Evolutionary conservation across 2,113 vertebrate genomes (phyloP), one percentile per base, ranked within the genome.

Genomic region (Osmerus mordax): DNA sequence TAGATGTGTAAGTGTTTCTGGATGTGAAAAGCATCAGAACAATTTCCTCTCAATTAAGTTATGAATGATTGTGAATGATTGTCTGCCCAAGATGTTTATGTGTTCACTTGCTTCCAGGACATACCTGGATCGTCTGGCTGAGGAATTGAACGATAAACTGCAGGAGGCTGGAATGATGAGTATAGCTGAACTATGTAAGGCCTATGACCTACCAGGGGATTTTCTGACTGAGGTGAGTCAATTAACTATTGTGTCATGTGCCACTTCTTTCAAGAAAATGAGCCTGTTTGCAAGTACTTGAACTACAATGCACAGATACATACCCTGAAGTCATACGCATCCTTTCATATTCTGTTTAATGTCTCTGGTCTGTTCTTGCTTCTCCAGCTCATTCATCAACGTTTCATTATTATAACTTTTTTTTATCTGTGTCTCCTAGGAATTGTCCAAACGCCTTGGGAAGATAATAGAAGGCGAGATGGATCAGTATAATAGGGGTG

Each of bases 111-210:
- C 53, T 19, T 75, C 16, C 64, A 93, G 97, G 79, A 91, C 77
- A 52, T 99, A 98, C 79, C 87, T 99, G 87, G 91, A 98, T 88
- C 94, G 87, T 2, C 74, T 99, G 81, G 96, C 95, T 13, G 97
- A 99, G 89, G 97, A 99, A 78, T 89, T 97, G 80, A 99, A 99
- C 78, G 96, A 99, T 88, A 97, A 96, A 85, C 89, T 99, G 25
- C 97, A 98, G 81, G 95, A 96, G 87, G 94, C 94, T 19, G 97
- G 97, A n/a, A 89, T 96, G 75, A 92, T 99, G 82, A 96, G 92
- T 54, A 87, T 99, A 56, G 93, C 96, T 0, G 97, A 99, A 15
- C 92, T 99, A 1, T 98, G 97, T 88, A 99, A 99, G 81, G 79
- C 77, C 0, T 96, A 97, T 0, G 95, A 99, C 84, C 94, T 99